A percentile compares a stretch with the other conserved stretches of the same genome.
phyloP scores from a whole-genome alignment of 2,888 invertebrate genomes.

The Melanargia galathea region DNA sequence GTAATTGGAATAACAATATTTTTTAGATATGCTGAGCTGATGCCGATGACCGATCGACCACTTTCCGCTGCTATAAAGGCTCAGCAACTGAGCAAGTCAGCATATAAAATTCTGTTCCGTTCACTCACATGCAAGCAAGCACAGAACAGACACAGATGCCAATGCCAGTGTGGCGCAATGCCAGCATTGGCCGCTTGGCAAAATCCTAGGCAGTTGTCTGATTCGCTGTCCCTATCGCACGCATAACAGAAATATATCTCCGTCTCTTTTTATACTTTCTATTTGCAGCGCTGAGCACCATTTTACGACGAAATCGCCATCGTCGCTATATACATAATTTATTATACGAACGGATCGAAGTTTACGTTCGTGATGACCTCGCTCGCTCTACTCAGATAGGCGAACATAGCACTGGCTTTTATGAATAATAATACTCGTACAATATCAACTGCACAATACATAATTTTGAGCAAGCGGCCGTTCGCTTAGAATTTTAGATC shows the following conservation, averaged over 20 bases:
- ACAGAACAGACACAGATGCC: constrained; percentile 56
- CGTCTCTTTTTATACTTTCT: constrained; percentile 46
- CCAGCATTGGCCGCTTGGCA: constrained; percentile 70
- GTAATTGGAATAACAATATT: constrained; percentile 48
- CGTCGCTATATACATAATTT: constrained; percentile 49
- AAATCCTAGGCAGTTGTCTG: constrained; percentile 59
- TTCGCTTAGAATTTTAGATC: constrained; percentile 23
- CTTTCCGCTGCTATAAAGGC: constrained; percentile 42
- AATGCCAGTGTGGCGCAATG: constrained; percentile 64
- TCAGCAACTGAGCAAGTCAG: constrained; percentile 47
- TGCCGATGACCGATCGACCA: constrained; percentile 44
- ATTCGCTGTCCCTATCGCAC: constrained; percentile 54
- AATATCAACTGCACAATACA: constrained; percentile 28
- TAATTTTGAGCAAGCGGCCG: constrained; percentile 35
- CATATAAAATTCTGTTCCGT: constrained; percentile 60
- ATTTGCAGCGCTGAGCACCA: constrained; percentile 40
- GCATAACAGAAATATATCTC: constrained; percentile 28
- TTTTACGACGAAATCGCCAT: constrained; percentile 43
- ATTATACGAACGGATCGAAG: constrained; percentile 57
- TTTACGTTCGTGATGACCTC: constrained; percentile 53
- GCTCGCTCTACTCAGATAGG: constrained; percentile 49
- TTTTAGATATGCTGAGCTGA: constrained; percentile 38
- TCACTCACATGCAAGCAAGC: constrained; percentile 59
- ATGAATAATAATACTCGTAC: constrained; percentile 40
- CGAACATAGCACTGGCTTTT: constrained; percentile 42